Percentiles rank a stretch among this genome's conserved stretches.
Evolutionary conservation across 2,113 vertebrate genomes (phyloP).

Genomic region (Petaurus breviceps): DNA sequence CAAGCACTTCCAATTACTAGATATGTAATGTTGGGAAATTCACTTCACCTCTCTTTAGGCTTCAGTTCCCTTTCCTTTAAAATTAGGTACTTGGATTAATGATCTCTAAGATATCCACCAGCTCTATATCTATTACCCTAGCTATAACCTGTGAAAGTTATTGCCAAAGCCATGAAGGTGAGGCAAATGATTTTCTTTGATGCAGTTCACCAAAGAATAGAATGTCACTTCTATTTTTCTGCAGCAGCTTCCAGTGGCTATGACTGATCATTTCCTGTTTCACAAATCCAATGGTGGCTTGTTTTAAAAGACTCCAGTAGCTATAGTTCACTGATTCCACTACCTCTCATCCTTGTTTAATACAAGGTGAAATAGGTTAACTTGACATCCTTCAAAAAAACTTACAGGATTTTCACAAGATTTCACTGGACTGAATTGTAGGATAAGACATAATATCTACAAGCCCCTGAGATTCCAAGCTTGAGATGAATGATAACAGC

Average conservation of each 20-base stretch:
- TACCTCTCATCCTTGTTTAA: neutral
- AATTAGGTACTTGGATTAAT: conserved; percentile 37
- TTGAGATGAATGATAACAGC: neutral
- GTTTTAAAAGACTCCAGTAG: neutral
- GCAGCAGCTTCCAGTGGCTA: neutral
- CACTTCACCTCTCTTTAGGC: conserved; percentile 54
- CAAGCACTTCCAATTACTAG: conserved; percentile 58
- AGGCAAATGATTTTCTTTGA: neutral
- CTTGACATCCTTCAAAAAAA: neutral
- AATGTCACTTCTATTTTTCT: neutral
- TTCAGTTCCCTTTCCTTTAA: conserved; percentile 22
- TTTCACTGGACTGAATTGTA: neutral
- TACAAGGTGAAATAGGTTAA: neutral
- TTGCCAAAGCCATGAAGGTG: neutral
- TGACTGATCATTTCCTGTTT: conserved; percentile 18
- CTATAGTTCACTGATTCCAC: neutral
- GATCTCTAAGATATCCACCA: conserved; percentile 56
- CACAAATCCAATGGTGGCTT: neutral
- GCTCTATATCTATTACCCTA: conserved; percentile 35
- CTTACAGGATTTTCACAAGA: neutral
- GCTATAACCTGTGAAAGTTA: neutral
- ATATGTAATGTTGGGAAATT: conserved; percentile 63
- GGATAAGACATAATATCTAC: neutral
- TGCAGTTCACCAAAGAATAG: neutral
- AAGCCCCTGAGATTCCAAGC: neutral